Conservation (phyloP, 2,113 vertebrate genomes). For the Neogobius melanostomus region DNA sequence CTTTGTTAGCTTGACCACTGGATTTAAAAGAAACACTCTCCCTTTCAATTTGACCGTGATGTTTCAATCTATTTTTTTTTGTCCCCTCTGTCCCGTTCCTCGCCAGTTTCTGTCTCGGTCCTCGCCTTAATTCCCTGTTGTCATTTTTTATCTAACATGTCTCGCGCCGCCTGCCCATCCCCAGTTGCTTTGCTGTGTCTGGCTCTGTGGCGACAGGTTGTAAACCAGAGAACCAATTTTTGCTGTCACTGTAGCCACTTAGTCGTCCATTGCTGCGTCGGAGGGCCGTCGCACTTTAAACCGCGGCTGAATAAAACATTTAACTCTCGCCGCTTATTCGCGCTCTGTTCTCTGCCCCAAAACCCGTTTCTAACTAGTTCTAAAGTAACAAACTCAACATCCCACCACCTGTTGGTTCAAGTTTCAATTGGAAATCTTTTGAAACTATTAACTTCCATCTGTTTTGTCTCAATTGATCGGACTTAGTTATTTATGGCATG, state of each 20-base stretch:
- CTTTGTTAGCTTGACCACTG: slow-evolving; percentile 70
- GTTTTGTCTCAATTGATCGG: too few species aligned
- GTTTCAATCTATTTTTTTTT: slow-evolving; percentile 48
- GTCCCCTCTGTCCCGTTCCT: slow-evolving; percentile 30
- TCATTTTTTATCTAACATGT: slow-evolving; percentile 37
- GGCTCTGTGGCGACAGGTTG: slow-evolving; percentile 97
- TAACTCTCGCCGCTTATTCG: slow-evolving; percentile 82
- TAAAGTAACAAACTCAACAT: neutral
- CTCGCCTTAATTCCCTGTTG: slow-evolving; percentile 65
- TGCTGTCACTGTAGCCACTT: slow-evolving; percentile 99
- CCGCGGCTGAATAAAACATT: slow-evolving; percentile 99
- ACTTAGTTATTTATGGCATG: too few species aligned
- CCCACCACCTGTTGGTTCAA: neutral
- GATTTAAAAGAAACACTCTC: slow-evolving; percentile 67
- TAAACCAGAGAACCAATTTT: slow-evolving; percentile 98
- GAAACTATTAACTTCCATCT: neutral
- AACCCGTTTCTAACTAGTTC: slow-evolving; percentile 32
- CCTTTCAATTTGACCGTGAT: slow-evolving; percentile 63
- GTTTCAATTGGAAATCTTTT: neutral
- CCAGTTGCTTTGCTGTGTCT: slow-evolving; percentile 77
- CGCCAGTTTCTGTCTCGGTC: slow-evolving; percentile 49
- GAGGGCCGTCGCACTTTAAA: slow-evolving; percentile 96
- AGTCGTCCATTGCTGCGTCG: slow-evolving; percentile 87
- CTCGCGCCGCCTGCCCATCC: slow-evolving; percentile 12
- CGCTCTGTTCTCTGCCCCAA: slow-evolving; percentile 41